Conservation (phyloP, 1,140 invertebrate genomes). For the Hypothenemus hampei region DNA sequence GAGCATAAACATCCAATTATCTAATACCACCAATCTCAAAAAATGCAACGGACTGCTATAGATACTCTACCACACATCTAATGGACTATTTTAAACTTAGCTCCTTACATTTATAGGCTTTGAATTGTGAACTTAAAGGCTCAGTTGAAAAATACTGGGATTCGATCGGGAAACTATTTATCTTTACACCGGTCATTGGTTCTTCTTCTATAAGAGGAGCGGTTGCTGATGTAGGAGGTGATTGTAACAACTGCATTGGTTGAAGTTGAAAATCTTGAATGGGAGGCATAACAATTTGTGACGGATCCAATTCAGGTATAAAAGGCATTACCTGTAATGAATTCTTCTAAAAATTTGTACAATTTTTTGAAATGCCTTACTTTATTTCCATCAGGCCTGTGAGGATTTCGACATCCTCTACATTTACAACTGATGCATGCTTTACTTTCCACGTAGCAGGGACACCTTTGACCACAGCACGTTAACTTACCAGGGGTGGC, state of each 20-base stretch:
- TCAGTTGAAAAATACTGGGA: constrained; percentile 28
- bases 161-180: constrained; percentile 23
- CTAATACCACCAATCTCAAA: background rate
- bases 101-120: constrained; percentile 32
- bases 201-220: constrained; percentile 15
- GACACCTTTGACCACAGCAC: constrained; percentile 88
- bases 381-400: constrained; percentile 73
- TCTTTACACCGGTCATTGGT: constrained; percentile 15
- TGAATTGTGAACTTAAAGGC: constrained; percentile 28
- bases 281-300: constrained; percentile 20
- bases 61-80: too few relatives aligned
- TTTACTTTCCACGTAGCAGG: constrained; percentile 84
- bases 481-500: constrained; percentile 81
- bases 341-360: background rate
- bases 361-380: constrained; percentile 44
- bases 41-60: too few relatives aligned
- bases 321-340: constrained; percentile 27
- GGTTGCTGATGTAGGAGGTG: constrained; percentile 1
- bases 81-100: constrained; percentile 1
- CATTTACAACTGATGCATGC: constrained; percentile 84
- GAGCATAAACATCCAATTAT: background rate
- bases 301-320: constrained; percentile 22
- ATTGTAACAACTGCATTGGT: constrained; percentile 21
- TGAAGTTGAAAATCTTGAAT: constrained; percentile 21
- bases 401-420: constrained; percentile 85